A percentile compares a stretch with the other conserved stretches of the same genome.
phyloP scores from a whole-genome alignment of 1,140 invertebrate species.

The Asobara japonica region DNA sequence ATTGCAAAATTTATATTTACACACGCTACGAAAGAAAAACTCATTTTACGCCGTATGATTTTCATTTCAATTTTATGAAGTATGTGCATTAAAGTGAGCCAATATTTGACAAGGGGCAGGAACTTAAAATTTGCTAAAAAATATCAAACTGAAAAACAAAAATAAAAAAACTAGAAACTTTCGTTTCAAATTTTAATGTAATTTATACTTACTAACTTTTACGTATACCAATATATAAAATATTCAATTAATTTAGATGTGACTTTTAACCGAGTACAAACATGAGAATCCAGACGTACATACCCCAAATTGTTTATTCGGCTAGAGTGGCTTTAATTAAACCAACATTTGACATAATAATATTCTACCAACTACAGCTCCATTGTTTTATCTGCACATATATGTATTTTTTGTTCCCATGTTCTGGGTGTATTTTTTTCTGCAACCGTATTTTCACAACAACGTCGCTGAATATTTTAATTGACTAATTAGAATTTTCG shows the following conservation, averaged over 20 bases:
- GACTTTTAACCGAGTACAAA: background rate
- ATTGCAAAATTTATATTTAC: no score
- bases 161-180: no score
- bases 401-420: background rate
- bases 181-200: no score
- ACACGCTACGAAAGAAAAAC: no score
- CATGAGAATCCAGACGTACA: background rate
- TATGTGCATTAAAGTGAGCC: no score
- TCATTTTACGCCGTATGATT: no score
- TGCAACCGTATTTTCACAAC: background rate
- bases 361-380: background rate
- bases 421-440: constrained; percentile 4
- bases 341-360: constrained; percentile 20
- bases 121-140: no score
- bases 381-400: background rate
- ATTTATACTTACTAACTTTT: no score
- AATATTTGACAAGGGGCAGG: no score
- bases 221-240: background rate
- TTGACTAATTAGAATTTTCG: constrained; percentile 35
- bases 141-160: no score
- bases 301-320: background rate
- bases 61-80: no score
- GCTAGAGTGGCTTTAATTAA: constrained; percentile 3
- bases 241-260: background rate
- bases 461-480: constrained; percentile 38